Evolutionary conservation across 2,888 invertebrate genomes (phyloP), one percentile per base, ranked within the genome.

Genomic region (Eucera pruinosa): DNA sequence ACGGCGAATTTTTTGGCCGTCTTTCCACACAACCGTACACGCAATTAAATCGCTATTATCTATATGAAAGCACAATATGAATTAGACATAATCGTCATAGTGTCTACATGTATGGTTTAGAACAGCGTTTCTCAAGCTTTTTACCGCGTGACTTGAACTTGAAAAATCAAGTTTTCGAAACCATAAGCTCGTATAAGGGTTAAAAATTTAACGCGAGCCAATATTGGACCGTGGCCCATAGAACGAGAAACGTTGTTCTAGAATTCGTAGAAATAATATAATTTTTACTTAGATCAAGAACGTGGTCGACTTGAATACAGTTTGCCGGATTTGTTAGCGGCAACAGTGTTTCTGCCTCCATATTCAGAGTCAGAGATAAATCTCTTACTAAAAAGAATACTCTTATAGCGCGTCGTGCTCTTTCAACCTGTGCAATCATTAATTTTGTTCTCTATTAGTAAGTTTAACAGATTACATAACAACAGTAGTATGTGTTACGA

Each of bases 31-130:
- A 43, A 99, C 97, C 20, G 98, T 98, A 91, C 99, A 99, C 1
- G 98, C 98, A 89, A 99, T 98, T 76, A 99, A 94, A 93, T 99
- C 99, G 83, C 98, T 98, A 92, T 99, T 99, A 93, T 98, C 99
- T 99, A 93, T 94, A 41, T 2, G 41, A 68, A 72, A 64, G 20
- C 33, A 48, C 1, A 18, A 64, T 18, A 27, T 18, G 39, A 11
- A 62, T 55, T 25, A 33, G 11, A 2, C n/a, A 30, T 23, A n/a
- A n/a, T n/a, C n/a, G n/a, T n/a, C n/a, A n/a, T n/a, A n/a, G n/a
- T n/a, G n/a, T n/a, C n/a, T n/a, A n/a, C n/a, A n/a, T n/a, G n/a
- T n/a, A n/a, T n/a, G n/a, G n/a, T n/a, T n/a, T n/a, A n/a, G n/a
- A n/a, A n/a, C n/a, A n/a, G n/a, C n/a, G n/a, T n/a, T n/a, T n/a